Conservation (phyloP, 2,797 vertebrate genomes). For the Scleropages formosus region DNA sequence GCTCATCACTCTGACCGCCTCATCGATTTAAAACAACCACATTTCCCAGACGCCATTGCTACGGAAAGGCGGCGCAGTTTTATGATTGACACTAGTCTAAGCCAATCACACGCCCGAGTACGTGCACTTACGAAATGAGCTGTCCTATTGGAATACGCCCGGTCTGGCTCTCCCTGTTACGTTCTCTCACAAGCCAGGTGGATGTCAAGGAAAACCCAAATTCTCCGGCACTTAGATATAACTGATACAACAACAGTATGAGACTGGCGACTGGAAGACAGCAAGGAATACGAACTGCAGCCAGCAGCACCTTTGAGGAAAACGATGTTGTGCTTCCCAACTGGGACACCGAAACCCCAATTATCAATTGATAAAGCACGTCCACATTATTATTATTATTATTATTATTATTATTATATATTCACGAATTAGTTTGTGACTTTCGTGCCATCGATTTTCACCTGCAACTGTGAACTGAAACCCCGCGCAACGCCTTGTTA, state of each 20-base stretch:
- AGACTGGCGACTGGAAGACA: not conserved
- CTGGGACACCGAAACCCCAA: not conserved
- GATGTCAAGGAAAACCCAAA: not conserved
- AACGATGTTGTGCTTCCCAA: conserved; percentile 7
- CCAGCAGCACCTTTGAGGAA: conserved; percentile 27
- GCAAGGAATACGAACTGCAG: conserved; percentile 3
- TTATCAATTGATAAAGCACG: conserved; percentile 10
- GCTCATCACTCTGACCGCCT: not conserved
- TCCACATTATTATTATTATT: not conserved
- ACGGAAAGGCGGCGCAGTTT: conserved; percentile 36
- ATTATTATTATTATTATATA: no score
- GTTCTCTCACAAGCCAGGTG: conserved; percentile 48
- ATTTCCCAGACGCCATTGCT: conserved; percentile 48
- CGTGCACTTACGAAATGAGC: conserved; percentile 29
- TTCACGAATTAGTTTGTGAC: not conserved
- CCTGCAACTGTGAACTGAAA: no score
- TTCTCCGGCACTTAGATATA: conserved; percentile 16
- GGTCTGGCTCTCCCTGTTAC: conserved; percentile 39
- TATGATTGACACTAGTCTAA: conserved; percentile 55
- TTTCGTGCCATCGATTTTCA: conserved; percentile 4
- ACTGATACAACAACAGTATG: conserved; percentile 1
- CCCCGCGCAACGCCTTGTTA: conserved; percentile 79
- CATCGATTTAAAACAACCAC: conserved; percentile 28
- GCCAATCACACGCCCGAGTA: conserved; percentile 59
- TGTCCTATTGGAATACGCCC: conserved; percentile 58